Evolutionary conservation across 2,113 vertebrate genomes (phyloP).

Genomic region (Microcebus ravelobensis): DNA sequence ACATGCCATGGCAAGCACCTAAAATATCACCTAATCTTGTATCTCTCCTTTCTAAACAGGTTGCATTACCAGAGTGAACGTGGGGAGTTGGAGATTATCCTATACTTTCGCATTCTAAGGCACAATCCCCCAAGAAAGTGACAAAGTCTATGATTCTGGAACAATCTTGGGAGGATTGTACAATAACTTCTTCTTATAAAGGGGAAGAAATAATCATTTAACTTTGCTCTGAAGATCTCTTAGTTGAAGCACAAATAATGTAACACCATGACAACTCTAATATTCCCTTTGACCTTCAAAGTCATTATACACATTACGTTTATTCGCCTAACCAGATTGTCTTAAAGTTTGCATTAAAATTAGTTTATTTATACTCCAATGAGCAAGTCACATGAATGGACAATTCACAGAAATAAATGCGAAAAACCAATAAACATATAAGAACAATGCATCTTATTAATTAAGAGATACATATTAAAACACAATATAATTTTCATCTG

Average conservation of each 20-base stretch:
- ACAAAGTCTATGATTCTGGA: neutral
- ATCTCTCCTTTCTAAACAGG: neutral
- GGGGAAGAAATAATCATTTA: neutral
- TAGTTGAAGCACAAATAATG: slow-evolving; percentile 8
- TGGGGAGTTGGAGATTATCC: neutral
- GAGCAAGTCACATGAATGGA: neutral
- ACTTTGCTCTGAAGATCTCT: neutral
- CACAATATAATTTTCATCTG: neutral
- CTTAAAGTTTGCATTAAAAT: neutral
- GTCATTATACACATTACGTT: neutral
- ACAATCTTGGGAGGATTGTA: neutral
- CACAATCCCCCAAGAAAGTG: neutral
- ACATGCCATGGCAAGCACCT: neutral
- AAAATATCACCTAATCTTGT: neutral
- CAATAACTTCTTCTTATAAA: neutral
- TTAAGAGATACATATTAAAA: neutral
- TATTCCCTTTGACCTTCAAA: neutral
- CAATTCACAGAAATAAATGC: neutral
- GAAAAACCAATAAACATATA: neutral
- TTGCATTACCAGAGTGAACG: neutral
- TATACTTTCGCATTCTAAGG: neutral
- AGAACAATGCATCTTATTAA: neutral
- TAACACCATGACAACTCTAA: neutral
- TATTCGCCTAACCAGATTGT: neutral
- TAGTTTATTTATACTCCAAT: neutral